phyloP scores from a whole-genome alignment of 2,888 invertebrate species.

The Aleiodes alternator region DNA sequence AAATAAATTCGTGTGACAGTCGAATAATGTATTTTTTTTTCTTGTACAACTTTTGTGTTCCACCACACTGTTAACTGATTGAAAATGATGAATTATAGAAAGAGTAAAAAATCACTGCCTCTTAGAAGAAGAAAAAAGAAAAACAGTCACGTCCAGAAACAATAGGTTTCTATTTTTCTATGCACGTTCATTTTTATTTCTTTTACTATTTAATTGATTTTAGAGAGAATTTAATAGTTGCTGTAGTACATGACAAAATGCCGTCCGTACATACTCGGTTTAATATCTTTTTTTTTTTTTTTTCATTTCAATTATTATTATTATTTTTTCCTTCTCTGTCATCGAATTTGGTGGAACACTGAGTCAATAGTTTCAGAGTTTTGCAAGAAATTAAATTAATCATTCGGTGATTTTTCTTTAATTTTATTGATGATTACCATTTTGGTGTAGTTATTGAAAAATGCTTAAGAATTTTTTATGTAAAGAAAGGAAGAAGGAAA shows the following conservation, averaged over 20 bases:
- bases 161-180: not conserved
- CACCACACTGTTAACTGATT: conserved; percentile 11
- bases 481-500: conserved; percentile 54
- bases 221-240: not conserved
- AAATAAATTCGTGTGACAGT: conserved; percentile 34
- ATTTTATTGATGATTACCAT: conserved; percentile 57
- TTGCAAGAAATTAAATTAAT: conserved; percentile 5
- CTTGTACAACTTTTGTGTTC: conserved; percentile 24
- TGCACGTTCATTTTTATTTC: not conserved
- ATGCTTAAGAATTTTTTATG: conserved; percentile 52
- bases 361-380: not conserved
- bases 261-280: conserved; percentile 15
- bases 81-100: conserved; percentile 38
- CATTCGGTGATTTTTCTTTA: not conserved
- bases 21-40: conserved; percentile 3
- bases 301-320: not conserved
- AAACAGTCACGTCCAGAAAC: conserved; percentile 12
- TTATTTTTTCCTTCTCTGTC: conserved; percentile 1
- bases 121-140: not conserved
- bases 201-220: conserved; percentile 5
- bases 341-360: conserved; percentile 1
- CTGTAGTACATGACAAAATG: conserved; percentile 22
- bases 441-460: conserved; percentile 52
- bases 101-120: conserved; percentile 57
- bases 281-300: not conserved